phyloP scores from a whole-genome alignment of 2,113 vertebrate genomes.

The Chaetops frenatus region DNA sequence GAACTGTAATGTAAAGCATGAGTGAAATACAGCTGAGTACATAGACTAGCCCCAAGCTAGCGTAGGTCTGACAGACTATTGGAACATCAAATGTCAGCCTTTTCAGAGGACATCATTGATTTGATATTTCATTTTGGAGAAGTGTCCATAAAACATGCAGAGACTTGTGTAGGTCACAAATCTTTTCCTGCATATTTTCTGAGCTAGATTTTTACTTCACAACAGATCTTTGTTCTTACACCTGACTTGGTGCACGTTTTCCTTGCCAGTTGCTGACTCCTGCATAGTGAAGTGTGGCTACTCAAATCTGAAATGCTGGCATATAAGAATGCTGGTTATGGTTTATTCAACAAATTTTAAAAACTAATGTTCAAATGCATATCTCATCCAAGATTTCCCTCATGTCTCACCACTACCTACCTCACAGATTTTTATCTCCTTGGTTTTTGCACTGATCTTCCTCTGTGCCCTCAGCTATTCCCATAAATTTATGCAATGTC shows the following conservation, averaged over 20 bases:
- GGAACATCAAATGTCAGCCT: background rate
- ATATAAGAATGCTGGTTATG: background rate
- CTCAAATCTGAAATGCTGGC: background rate
- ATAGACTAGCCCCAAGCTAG: background rate
- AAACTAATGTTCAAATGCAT: background rate
- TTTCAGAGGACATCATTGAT: background rate
- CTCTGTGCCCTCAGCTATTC: background rate
- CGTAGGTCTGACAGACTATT: background rate
- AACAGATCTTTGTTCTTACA: background rate
- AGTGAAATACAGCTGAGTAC: background rate
- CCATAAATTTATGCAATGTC: background rate
- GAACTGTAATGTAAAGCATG: background rate
- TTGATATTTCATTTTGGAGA: background rate
- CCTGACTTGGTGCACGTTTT: background rate
- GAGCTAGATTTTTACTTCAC: background rate
- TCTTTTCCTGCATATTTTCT: background rate
- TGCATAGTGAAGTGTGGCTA: background rate
- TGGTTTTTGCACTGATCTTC: background rate
- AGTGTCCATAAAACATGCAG: background rate
- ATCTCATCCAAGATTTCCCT: background rate
- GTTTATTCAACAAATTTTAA: background rate
- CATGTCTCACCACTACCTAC: background rate
- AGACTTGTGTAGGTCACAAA: background rate
- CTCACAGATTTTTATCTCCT: conserved; percentile 1
- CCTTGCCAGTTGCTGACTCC: background rate